Percentiles rank a stretch among this genome's conserved stretches.
Conservation (phyloP, 2,113 vertebrate genomes). For the Verasper variegatus region DNA sequence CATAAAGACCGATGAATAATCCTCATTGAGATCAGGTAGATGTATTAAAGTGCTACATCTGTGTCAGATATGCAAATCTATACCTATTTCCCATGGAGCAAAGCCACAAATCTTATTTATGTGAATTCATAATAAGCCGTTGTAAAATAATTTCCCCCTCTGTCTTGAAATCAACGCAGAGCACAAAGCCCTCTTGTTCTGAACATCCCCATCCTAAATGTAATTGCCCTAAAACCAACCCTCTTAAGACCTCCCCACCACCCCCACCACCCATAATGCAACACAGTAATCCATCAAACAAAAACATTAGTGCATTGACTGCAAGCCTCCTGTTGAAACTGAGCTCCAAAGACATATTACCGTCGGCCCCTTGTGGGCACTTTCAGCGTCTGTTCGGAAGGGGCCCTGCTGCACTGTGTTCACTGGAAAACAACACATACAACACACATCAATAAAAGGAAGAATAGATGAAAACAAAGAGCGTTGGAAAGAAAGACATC, state of each 20-base stretch:
- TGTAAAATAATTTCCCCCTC: constrained; percentile 12
- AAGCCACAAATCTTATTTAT: constrained; percentile 1
- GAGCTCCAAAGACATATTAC: constrained; percentile 70
- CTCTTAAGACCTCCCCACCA: constrained; percentile 52
- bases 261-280: constrained; percentile 62
- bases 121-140: constrained; percentile 28
- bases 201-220: constrained; percentile 55
- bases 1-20: neutral
- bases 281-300: constrained; percentile 71
- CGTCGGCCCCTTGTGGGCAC: constrained; percentile 55
- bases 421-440: constrained; percentile 33
- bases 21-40: constrained; percentile 4
- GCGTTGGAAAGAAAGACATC: constrained; percentile 23
- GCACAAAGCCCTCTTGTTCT: constrained; percentile 43
- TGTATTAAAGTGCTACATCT: constrained; percentile 15
- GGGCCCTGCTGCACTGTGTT: constrained; percentile 47
- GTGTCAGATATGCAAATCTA: constrained; percentile 15
- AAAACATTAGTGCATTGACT: constrained; percentile 70
- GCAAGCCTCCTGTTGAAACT: constrained; percentile 66
- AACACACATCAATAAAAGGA: constrained; percentile 32
- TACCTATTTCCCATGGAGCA: constrained; percentile 6
- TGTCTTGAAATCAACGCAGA: constrained; percentile 36
- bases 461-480: constrained; percentile 12
- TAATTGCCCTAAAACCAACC: constrained; percentile 65
- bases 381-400: constrained; percentile 55